Conservation (phyloP, 2,888 invertebrate species). For the Eupithecia abbreviata region DNA sequence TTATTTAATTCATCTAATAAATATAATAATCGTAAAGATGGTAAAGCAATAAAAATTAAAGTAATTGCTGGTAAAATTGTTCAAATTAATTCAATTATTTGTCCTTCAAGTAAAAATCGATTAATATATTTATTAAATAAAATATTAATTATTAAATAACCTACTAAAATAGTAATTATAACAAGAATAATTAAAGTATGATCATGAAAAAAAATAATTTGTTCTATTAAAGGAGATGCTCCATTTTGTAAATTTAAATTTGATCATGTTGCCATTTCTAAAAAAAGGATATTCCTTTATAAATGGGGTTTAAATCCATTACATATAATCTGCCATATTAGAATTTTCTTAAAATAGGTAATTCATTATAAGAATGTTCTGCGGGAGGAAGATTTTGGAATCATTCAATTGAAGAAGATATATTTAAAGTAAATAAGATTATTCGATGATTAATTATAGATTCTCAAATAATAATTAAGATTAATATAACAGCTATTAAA, state of each 20-base stretch:
- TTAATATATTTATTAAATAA: slow-evolving; percentile 84
- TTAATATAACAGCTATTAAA: slow-evolving; percentile 81
- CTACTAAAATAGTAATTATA: slow-evolving; percentile 85
- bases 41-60: slow-evolving; percentile 85
- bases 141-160: slow-evolving; percentile 82
- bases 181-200: slow-evolving; percentile 84
- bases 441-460: slow-evolving; percentile 81
- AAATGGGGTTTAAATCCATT: slow-evolving; percentile 87
- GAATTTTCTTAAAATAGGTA: slow-evolving; percentile 84
- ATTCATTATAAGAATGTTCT: slow-evolving; percentile 85
- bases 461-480: slow-evolving; percentile 86
- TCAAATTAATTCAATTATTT: slow-evolving; percentile 87
- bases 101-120: slow-evolving; percentile 83
- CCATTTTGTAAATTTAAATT: slow-evolving; percentile 84
- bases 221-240: slow-evolving; percentile 86
- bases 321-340: slow-evolving; percentile 84
- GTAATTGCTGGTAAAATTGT: slow-evolving; percentile 85
- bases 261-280: slow-evolving; percentile 85
- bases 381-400: slow-evolving; percentile 82
- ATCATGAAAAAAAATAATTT: slow-evolving; percentile 86
- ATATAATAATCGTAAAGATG: slow-evolving; percentile 85
- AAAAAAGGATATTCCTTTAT: slow-evolving; percentile 86
- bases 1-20: slow-evolving; percentile 85
- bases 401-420: slow-evolving; percentile 64
- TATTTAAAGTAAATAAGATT: slow-evolving; percentile 75